These are phyloP conservation scores for Galeopsomyia nigrocyanea DNA, from an alignment of 2,888 invertebrate genomes.

Conservation along the genomic window DNA sequence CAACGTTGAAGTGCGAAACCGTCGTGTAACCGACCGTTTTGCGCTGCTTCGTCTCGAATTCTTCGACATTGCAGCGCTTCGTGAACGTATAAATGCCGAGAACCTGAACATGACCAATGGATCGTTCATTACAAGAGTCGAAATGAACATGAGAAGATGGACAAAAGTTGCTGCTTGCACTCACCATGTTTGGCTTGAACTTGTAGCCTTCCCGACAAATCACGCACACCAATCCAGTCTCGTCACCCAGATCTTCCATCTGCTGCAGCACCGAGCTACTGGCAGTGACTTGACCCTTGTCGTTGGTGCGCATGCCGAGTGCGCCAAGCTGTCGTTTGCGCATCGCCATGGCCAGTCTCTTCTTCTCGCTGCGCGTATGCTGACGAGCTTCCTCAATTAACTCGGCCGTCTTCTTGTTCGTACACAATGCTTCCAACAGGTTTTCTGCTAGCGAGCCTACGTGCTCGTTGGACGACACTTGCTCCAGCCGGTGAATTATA, in stretches of 20 bases:
- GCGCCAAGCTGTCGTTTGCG: constrained; percentile 95
- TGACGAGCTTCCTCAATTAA: constrained; percentile 94
- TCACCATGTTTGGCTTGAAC: constrained; percentile 89
- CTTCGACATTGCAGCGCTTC: constrained; percentile 94
- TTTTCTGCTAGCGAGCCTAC: constrained; percentile 98
- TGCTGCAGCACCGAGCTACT: constrained; percentile 91
- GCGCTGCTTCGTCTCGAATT: constrained; percentile 89
- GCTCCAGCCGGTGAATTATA: constrained; percentile 95
- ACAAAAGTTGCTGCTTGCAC: too few species aligned
- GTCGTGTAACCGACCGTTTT: constrained; percentile 93
- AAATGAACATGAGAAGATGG: too few species aligned
- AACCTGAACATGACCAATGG: constrained; percentile 69
- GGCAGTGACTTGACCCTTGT: constrained; percentile 96
- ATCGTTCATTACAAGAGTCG: neutral
- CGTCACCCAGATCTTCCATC: constrained; percentile 95
- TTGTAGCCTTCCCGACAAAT: constrained; percentile 98
- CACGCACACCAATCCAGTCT: constrained; percentile 95
- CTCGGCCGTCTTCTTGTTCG: constrained; percentile 83
- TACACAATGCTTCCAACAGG: constrained; percentile 86
- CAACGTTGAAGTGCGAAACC: constrained; percentile 98
- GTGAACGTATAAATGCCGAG: constrained; percentile 97
- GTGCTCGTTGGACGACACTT: constrained; percentile 97
- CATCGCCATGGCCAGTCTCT: constrained; percentile 97
- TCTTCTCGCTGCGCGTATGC: constrained; percentile 96
- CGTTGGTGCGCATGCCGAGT: constrained; percentile 95